Evolutionary conservation across 2,113 vertebrate species (phyloP), one percentile per base, ranked within the genome.

Genomic region (Azemiops feae): DNA sequence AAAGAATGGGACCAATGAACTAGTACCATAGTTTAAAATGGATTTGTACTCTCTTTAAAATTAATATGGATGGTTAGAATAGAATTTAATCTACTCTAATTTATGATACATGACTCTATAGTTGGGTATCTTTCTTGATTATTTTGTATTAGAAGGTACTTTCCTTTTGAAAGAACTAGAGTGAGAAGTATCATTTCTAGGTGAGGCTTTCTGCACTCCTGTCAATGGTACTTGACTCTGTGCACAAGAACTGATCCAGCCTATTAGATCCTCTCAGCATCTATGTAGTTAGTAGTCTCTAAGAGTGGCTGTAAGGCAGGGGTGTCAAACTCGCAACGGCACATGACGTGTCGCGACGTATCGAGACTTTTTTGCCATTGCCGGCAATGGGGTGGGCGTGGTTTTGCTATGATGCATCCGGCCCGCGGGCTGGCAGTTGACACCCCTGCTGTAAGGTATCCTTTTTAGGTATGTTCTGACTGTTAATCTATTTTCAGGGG

Each of bases 401-500:
- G 47, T 50, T 50, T 50, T 50, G 47, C 47, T 10, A 50, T 50
- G 47, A 50, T 50, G 47, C 47, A 50, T 50, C 47, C 8, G 47
- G 47, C 47, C 8, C 47, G 8, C 8, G 8, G 47, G 47, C 47
- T 0, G 8, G 47, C 47, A 50, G 47, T 50, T 50, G 47, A 50
- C 47, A 8, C 8, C 47, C 47, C 47, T 50, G 34, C 20, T 93
- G 22, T 14, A 60, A 22, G 3, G n/a, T 43, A 30, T n/a, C 86
- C 23, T 60, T 47, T n/a, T 89, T 58, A 34, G 22, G 27, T 34
- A 20, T 39, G 23, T 50, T 54, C 57, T 95, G 52, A 96, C 81
- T 74, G 86, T 47, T 45, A 0, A 0, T 22, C 89, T 55, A 89
- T 81, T 58, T 27, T 18, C 94, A 98, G 98, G 98, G 98, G 93